These are phyloP conservation scores for Nephrotoma flavescens DNA, from an alignment of 2,888 invertebrate species.

Conservation along the genomic window DNA sequence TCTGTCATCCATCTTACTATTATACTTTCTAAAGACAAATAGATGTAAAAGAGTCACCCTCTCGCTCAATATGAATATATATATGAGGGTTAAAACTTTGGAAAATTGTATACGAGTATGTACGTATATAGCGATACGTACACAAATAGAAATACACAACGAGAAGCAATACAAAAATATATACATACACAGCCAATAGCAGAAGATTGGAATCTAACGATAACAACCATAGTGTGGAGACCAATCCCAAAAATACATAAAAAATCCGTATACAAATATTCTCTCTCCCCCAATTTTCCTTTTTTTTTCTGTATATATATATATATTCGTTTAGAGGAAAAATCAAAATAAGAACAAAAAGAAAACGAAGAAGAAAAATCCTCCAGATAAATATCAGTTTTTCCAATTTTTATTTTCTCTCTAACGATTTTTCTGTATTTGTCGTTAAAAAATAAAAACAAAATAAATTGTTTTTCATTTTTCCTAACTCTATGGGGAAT, in stretches of 20 bases:
- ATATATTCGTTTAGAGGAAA: not conserved
- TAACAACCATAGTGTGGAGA: conserved; percentile 5
- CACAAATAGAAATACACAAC: not conserved
- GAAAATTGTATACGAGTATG: not conserved
- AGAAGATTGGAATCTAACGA: not conserved
- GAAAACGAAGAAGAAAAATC: not conserved
- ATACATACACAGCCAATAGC: not conserved
- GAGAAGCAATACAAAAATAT: not conserved
- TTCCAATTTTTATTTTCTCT: not conserved
- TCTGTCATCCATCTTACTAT: not conserved
- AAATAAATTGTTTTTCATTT: not conserved
- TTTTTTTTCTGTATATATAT: not conserved
- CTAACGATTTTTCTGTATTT: not conserved
- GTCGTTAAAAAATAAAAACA: not conserved
- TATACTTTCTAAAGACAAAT: not conserved
- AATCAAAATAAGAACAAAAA: not conserved
- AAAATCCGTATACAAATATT: not conserved
- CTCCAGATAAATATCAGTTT: not conserved
- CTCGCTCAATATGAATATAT: not conserved
- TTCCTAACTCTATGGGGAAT: not conserved
- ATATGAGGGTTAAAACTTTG: not conserved
- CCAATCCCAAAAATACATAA: not conserved
- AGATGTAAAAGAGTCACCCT: not conserved
- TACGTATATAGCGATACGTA: not conserved
- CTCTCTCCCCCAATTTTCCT: not conserved